Evolutionary conservation across 2,797 vertebrate species (phyloP), one percentile per base, ranked within the genome.

Genomic region (Artibeus lituratus): DNA sequence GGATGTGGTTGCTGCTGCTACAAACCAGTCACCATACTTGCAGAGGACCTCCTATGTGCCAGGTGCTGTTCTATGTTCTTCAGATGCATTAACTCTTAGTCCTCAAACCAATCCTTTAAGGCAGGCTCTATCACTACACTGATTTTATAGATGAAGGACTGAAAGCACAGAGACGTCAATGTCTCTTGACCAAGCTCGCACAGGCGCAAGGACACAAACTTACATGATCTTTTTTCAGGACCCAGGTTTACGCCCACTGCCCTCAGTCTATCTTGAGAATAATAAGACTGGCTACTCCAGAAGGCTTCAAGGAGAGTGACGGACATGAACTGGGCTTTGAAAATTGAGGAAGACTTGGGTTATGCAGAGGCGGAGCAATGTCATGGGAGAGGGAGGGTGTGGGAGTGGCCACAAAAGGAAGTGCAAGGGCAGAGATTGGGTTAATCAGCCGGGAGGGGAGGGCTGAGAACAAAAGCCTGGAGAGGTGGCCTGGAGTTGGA

Each of bases 21-120:
- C 16, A 1, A 82, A 47, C 42, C 29, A 51, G 6, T 11, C 0
- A 7, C 5, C 3, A 21, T 10, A 29, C 16, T 26, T 10, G 6
- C 18, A 49, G 47, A 94, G 12, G 51, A 59, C 53, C 32, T 49
- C 26, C 42, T 51, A 26, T 29, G 47, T 53, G 35, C 47, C 76
- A 73, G 74, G 49, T 7, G 15, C 65, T 39, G 32, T 70, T 73
- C 62, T 35, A 29, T 26, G 55, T 8, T 9, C 14, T 62, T 87
- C 53, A 76, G 0, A 9, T 32, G 42, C 42, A 37, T 78, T 32
- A 39, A 74, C 2, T 87, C 37, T 67, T 93, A 49, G 72, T 44
- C 39, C 32, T 82, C 59, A 67, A 72, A 39, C 12, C 7, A 49
- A 4, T 49, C 22, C 16, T 85, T 24, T 19, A 35, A 94, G 35